A percentile compares a stretch with the other conserved stretches of the same genome.
Conservation (phyloP, 1,140 invertebrate species). For the Thalassaphorura encarpata region DNA sequence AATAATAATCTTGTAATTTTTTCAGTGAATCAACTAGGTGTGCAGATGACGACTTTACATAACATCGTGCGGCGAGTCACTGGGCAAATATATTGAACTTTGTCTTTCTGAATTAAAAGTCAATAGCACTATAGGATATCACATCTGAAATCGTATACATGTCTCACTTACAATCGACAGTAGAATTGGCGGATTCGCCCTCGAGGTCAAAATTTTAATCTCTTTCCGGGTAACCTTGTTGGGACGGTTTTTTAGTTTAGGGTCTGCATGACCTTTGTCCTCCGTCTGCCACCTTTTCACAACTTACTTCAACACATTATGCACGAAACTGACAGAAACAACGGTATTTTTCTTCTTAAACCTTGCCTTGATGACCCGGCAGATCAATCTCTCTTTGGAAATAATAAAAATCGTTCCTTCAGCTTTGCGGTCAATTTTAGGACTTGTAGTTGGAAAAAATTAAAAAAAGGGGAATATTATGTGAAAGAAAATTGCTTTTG, state of each 20-base stretch:
- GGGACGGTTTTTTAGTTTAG: background rate
- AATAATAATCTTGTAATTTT: too few species aligned
- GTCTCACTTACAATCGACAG: background rate
- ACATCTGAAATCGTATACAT: too few species aligned
- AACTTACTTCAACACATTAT: background rate
- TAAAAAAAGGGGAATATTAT: background rate
- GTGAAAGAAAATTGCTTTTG: too few species aligned
- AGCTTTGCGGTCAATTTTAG: background rate
- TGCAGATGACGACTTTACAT: too few species aligned
- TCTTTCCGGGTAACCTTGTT: background rate
- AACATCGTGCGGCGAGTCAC: too few species aligned
- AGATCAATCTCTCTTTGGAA: background rate
- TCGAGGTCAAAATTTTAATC: background rate
- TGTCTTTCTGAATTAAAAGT: too few species aligned
- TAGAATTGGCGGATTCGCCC: background rate
- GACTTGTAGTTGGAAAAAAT: too few species aligned
- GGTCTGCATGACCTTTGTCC: background rate
- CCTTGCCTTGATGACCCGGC: background rate
- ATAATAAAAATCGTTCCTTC: background rate
- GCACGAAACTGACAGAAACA: background rate
- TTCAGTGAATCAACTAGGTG: too few species aligned
- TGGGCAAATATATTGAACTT: too few species aligned
- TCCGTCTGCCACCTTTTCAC: background rate
- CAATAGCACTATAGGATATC: too few species aligned
- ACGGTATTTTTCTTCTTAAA: background rate